Base-by-base conservation (phyloP, 2,797 vertebrate species). In the Pogonophryne albipinna region DNA sequence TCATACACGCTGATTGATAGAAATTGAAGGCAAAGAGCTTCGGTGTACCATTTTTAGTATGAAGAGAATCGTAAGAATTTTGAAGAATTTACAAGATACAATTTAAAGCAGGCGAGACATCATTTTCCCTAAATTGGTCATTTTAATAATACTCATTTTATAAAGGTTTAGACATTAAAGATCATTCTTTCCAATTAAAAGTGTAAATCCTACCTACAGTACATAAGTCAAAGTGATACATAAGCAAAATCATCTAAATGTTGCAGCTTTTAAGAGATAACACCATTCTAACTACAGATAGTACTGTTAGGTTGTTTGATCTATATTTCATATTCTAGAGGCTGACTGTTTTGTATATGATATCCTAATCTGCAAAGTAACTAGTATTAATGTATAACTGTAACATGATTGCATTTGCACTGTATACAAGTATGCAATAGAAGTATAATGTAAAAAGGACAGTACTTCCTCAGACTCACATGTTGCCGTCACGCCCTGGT, bases 401-500 rank as follows among this genome's bases (percentile, higher is more conserved):
- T 23, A 14, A 47, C 13, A 41, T 58, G 41, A 50, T 59, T 38
- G 31, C 10, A 6, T 14, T 59, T 38, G 31, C 10, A 6, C n/a
- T 13, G 2, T 4, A 11, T 16, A 67, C 3, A 68, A 34, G 41
- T 16, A 60, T 19, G 23, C 41, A 14, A 2, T 23, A 60, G 11
- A 59, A 59, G 58, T 60, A 41, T 9, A 10, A 53, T 12, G 20
- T 14, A 20, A 13, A 6, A 27, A 53, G 51, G 12, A 23, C 20
- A 27, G 51, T 14, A 27, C 14, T 27, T 53, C 34, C 34, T 38
- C 34, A 10, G 19, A 52, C 49, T 70, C 57, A 44, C 76, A 65
- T 60, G 77, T 41, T 64, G 63, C 45, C 14, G 67, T 79, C 83
- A 77, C 2, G 50, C 59, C 58, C 42, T 27, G 27, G 27, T 27